Conservation (phyloP, 2,113 vertebrate genomes). For the Calyptommatus sinebrachiatus region DNA sequence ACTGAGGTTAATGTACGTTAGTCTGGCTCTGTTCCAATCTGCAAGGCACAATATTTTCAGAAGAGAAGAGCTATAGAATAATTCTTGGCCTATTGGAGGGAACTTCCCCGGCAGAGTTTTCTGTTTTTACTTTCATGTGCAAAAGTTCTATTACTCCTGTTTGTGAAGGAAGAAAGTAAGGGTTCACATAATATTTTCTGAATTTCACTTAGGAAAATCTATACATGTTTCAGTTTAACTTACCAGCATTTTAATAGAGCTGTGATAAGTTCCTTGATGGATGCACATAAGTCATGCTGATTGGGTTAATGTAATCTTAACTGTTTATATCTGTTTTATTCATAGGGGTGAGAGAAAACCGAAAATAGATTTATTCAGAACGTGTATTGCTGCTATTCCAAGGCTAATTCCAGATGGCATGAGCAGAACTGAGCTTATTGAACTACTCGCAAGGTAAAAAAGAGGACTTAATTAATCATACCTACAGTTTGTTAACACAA, state of each 20-base stretch:
- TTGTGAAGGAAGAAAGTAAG: not conserved
- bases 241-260: not conserved
- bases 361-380: slow-evolving; percentile 98
- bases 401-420: slow-evolving; percentile 97
- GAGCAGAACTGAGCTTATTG: slow-evolving; percentile 97
- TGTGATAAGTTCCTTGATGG: not conserved
- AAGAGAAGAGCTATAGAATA: no score
- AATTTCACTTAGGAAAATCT: not conserved
- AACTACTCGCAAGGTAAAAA: slow-evolving; percentile 92
- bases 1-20: no score
- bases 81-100: no score
- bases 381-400: slow-evolving; percentile 96
- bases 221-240: not conserved
- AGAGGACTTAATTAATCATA: not conserved
- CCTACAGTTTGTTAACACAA: no score
- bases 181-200: not conserved
- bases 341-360: slow-evolving; percentile 95
- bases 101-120: no score
- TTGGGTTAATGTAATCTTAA: not conserved
- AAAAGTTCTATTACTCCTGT: not conserved
- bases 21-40: no score
- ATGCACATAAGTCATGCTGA: not conserved
- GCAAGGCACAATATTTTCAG: no score
- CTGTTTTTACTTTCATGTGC: no score
- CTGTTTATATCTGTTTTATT: slow-evolving; percentile 40